Base-by-base conservation (phyloP, 1,140 invertebrate genomes). In the Drosophila lini region DNA sequence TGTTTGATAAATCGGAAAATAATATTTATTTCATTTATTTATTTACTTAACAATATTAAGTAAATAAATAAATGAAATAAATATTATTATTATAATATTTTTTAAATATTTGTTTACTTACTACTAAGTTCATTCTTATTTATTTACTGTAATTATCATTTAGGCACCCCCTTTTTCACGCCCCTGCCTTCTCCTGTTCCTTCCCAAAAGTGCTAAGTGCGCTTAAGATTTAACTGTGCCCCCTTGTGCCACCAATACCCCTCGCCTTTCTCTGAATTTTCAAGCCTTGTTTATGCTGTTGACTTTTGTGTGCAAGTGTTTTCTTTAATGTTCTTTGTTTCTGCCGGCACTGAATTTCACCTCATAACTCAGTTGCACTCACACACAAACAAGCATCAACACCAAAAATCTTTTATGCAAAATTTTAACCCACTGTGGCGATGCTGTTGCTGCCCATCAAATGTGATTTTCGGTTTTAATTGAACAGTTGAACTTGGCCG, bases 231-330 rank as follows among this genome's bases (percentile, higher is more conserved):
- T 59, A 80, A 55, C 52, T 55, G 52, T 25, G 42, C 44, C 57
- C 40, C 61, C 16, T 36, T 42, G 10, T 10, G 16, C 28, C 50
- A n/a, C 19, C 9, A 19, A 55, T 38, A 55, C 34, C 34, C 34
- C 34, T 13, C 2, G 52, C 8, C 19, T 25, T 45, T 13, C 44
- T 15, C 8, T 38, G 52, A 48, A 65, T 67, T 76, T 77, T 77
- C 73, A 58, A 69, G 61, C 58, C 47, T 82, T 82, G 80, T 82
- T 82, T 82, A 74, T 78, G 74, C 62, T 82, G 63, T 82, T 82
- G 80, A 81, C 78, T 81, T 81, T 81, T 81, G 79, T 81, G 52
- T 74, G 79, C 58, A 67, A 81, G 79, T 73, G 79, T 78, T 78
- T 80, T 75, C 53, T 44, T 80, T 81, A 77, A 76, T 63, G 59